phyloP scores from a whole-genome alignment of 2,113 vertebrate species.

The Climacteris rufus region DNA sequence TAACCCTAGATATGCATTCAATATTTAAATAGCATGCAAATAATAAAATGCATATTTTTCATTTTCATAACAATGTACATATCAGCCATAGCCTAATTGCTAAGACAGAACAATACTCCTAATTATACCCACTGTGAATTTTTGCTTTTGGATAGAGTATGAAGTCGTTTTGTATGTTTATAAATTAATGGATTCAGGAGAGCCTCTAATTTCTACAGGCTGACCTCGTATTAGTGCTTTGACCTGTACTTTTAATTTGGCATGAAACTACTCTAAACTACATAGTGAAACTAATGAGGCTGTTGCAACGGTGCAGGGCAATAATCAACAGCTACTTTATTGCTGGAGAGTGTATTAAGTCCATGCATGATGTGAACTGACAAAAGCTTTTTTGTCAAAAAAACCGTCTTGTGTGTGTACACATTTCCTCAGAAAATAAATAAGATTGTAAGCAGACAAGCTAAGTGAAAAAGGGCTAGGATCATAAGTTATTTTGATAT shows the following conservation, averaged over 20 bases:
- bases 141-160: background rate
- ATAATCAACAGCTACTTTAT: constrained; percentile 62
- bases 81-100: constrained; percentile 11
- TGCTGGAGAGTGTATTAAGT: constrained; percentile 51
- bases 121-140: constrained; percentile 39
- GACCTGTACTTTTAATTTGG: constrained; percentile 73
- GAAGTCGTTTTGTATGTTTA: constrained; percentile 1
- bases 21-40: background rate
- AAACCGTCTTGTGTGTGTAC: background rate
- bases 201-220: constrained; percentile 55
- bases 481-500: constrained; percentile 46
- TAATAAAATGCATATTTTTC: background rate
- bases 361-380: constrained; percentile 22
- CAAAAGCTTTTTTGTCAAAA: constrained; percentile 30
- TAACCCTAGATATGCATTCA: background rate
- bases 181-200: constrained; percentile 8
- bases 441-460: constrained; percentile 9
- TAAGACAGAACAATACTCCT: constrained; percentile 10
- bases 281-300: constrained; percentile 69
- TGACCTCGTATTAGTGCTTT: constrained; percentile 66
- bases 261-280: constrained; percentile 65
- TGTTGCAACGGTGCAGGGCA: constrained; percentile 53
- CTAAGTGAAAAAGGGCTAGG: constrained; percentile 9
- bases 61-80: background rate
- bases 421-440: constrained; percentile 54